Base-by-base conservation (phyloP, 53 echinoderm and acorn worm species). In the Arbacia lixula region DNA sequence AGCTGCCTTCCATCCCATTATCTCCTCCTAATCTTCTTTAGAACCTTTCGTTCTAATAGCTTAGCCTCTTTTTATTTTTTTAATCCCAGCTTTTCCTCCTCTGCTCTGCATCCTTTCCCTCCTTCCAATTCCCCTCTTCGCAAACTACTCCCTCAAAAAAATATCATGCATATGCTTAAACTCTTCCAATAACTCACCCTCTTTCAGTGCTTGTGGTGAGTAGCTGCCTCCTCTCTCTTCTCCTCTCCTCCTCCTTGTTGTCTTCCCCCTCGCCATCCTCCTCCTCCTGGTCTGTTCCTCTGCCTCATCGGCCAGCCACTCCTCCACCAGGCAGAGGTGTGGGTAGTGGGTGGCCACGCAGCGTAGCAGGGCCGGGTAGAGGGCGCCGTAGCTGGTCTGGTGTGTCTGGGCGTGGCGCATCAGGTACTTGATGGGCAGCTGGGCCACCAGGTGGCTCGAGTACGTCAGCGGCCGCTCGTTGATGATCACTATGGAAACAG, bases 381-480 rank as follows among this genome's bases (percentile, higher is more conserved):
- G 89, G 14, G 90, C 87, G 26, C 92, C 89, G 25, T 90, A 99
- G 65, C 86, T 85, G 1, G 88, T 76, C 72, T 95, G 91, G 20
- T 91, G 88, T 43, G 86, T 83, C 81, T 95, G 99, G 63, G 90
- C 92, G 11, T 92, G 90, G 2, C 91, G 87, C 31, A 99, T 76
- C 60, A 99, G 92, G 83, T 99, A 92, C 89, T 99, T 99, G 87
- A 99, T 95, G 62, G 99, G 99, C 3, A 99, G 85, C 72, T 99
- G 95, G 22, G 99, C 86, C 26, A 92, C 80, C n/a, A 99, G 91
- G 43, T 92, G 92, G 40, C 82, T 90, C 16, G 94, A 94, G 80
- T 99, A 99, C 36, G 99, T 80, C 61, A 92, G 84, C 24, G 89
- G 93, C 8, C 90, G 90, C 51, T 94, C 87, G 28, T 87, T 92